A percentile compares a stretch with the other conserved stretches of the same genome.
phyloP scores from a whole-genome alignment of 2,113 vertebrate genomes.

The Mionectes macconnelli region DNA sequence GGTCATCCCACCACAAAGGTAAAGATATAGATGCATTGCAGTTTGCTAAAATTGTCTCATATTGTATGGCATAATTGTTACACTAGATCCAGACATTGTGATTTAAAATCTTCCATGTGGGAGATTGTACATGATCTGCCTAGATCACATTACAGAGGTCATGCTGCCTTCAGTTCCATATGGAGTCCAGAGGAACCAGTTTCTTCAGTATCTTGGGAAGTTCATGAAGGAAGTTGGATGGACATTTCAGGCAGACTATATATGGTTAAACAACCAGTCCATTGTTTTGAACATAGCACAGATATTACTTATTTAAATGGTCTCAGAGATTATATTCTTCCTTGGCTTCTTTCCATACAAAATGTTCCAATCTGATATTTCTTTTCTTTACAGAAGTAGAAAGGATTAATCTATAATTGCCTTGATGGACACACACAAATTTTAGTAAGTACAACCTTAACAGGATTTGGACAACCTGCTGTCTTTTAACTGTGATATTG shows the following conservation, averaged over 20 bases:
- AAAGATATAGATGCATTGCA: neutral
- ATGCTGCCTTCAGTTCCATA: neutral
- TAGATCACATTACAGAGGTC: neutral
- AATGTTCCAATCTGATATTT: conserved; percentile 1
- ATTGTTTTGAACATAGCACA: neutral
- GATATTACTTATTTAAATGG: neutral
- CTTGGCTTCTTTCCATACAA: neutral
- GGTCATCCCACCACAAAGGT: neutral
- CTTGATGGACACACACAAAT: neutral
- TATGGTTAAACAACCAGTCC: neutral
- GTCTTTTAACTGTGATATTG: neutral
- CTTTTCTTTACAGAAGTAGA: conserved; percentile 3
- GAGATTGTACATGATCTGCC: neutral
- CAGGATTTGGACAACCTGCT: neutral
- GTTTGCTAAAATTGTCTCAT: neutral
- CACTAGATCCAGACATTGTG: neutral
- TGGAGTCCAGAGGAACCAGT: neutral
- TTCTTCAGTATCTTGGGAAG: neutral
- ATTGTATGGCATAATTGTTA: neutral
- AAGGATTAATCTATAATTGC: conserved; percentile 18
- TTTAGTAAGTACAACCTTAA: neutral
- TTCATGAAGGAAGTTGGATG: neutral
- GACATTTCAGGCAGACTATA: neutral
- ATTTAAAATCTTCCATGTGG: neutral
- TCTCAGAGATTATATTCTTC: neutral